Evolutionary conservation across 1,140 invertebrate species (phyloP).

Genomic region (Melanaphis sacchari): DNA sequence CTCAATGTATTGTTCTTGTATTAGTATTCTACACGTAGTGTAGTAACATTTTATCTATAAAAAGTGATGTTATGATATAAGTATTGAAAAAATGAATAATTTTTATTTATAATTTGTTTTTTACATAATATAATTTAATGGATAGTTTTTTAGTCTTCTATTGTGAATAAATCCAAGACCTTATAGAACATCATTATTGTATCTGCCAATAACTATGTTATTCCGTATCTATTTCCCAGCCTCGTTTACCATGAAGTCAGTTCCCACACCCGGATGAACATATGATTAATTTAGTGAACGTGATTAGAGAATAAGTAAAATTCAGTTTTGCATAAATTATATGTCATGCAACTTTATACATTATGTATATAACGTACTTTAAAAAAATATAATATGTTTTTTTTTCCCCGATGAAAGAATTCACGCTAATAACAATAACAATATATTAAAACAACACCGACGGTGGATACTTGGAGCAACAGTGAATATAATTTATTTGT

Average conservation of each 20-base stretch:
- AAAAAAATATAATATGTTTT: too few relatives aligned
- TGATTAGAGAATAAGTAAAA: not conserved
- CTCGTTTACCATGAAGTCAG: too few relatives aligned
- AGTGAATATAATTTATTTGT: conserved; percentile 5
- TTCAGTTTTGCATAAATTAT: not conserved
- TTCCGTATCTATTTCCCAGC: not conserved
- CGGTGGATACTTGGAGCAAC: not conserved
- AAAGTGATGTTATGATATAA: not conserved
- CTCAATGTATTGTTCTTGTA: not conserved
- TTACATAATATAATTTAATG: not conserved
- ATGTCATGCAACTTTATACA: not conserved
- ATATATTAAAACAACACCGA: not conserved
- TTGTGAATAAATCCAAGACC: not conserved
- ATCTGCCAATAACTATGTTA: not conserved
- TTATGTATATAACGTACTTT: not conserved
- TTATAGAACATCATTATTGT: not conserved
- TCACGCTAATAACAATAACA: conserved; percentile 1
- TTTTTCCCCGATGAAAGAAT: not conserved
- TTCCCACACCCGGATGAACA: not conserved
- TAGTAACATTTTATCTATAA: not conserved
- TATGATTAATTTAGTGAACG: not conserved
- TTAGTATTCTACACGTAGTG: too few relatives aligned
- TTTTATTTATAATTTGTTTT: not conserved
- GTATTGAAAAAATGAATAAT: not conserved
- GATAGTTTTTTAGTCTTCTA: not conserved